Evolutionary conservation across 1,140 invertebrate genomes (phyloP).

Genomic region (Pantala flavescens): DNA sequence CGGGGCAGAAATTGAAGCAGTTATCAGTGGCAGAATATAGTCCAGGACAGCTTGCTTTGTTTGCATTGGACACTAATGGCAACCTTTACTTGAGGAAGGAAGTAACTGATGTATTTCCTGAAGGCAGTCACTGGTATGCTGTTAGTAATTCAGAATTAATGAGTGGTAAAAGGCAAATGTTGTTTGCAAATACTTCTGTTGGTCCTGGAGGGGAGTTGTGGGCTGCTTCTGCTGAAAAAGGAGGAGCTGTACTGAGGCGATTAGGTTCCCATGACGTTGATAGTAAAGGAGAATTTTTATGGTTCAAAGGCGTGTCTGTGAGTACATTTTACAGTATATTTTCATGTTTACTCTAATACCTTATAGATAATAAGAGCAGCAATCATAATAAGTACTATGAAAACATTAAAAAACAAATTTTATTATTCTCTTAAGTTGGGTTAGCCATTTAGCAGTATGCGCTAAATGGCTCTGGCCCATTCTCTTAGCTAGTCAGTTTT

Average conservation of each 20-base stretch:
- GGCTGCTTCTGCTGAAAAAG: background rate
- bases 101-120: slow-evolving; percentile 54
- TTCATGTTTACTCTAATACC: too few species aligned
- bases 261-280: background rate
- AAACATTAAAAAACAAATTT: too few species aligned
- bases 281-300: background rate
- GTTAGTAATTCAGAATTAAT: background rate
- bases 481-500: too few species aligned
- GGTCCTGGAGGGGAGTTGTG: background rate
- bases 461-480: too few species aligned
- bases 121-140: slow-evolving; percentile 59
- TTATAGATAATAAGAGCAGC: too few species aligned
- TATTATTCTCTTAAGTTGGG: too few species aligned
- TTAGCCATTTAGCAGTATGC: too few species aligned
- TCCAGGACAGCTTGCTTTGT: slow-evolving; percentile 50
- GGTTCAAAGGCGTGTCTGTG: background rate
- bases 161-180: background rate
- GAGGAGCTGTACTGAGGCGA: background rate
- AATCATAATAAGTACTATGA: too few species aligned
- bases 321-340: too few species aligned
- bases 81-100: slow-evolving; percentile 55
- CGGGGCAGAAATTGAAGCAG: slow-evolving; percentile 58
- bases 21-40: slow-evolving; percentile 44
- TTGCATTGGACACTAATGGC: slow-evolving; percentile 52
- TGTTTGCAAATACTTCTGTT: background rate